phyloP scores from a whole-genome alignment of 92 coral and sea anemone species.

The Paramuricea clavata region DNA sequence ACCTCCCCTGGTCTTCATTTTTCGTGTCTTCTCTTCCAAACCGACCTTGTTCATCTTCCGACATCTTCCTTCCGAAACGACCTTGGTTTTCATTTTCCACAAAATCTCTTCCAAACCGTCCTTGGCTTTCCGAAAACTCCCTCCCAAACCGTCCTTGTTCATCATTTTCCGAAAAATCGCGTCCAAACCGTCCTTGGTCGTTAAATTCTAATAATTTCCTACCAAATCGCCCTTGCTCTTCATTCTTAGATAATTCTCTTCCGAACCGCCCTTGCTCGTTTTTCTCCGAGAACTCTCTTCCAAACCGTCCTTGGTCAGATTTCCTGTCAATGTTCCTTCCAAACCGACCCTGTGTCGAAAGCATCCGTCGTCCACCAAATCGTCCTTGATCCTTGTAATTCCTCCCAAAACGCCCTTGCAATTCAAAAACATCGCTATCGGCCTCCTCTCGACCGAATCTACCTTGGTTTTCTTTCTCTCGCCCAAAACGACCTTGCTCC shows the following conservation, averaged over 20 bases:
- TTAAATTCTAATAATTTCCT: not conserved
- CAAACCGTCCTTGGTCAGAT: not conserved
- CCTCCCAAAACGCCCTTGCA: constrained; percentile 32
- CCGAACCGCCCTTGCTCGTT: constrained; percentile 38
- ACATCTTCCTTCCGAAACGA: not conserved
- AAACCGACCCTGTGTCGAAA: constrained; percentile 10
- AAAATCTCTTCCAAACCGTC: not conserved
- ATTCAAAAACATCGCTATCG: not conserved
- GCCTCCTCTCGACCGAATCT: constrained; percentile 11
- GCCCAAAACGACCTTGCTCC: not conserved
- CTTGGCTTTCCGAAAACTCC: not conserved
- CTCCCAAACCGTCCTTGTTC: not conserved
- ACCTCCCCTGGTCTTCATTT: constrained; percentile 17
- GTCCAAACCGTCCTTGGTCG: not conserved
- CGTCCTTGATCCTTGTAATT: constrained; percentile 21
- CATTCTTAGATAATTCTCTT: constrained; percentile 5
- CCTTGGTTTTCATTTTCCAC: not conserved
- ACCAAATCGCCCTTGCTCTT: constrained; percentile 22
- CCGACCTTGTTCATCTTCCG: not conserved
- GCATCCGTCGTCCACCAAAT: not conserved
- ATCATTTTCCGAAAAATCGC: not conserved
- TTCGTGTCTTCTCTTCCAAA: not conserved
- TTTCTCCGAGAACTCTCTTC: not conserved
- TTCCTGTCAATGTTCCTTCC: not conserved
- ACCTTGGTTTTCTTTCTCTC: constrained; percentile 20